A percentile compares a stretch with the other conserved stretches of the same genome.
These are phyloP conservation scores for Melinaea marsaeus DNA, from an alignment of 2,888 invertebrate species.

Conservation along the genomic window DNA sequence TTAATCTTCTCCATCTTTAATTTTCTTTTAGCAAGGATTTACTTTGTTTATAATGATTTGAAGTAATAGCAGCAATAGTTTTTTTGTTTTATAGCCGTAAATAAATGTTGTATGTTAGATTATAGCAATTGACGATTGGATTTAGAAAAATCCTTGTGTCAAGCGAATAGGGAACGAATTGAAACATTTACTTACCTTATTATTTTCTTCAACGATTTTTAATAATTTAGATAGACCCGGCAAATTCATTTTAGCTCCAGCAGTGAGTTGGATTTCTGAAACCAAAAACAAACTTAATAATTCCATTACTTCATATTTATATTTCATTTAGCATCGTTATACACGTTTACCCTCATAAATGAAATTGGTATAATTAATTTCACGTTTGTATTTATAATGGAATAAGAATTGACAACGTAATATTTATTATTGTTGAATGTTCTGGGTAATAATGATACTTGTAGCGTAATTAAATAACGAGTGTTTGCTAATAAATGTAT, in stretches of 20 bases:
- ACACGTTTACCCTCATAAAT: not conserved
- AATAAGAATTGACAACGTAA: constrained; percentile 3
- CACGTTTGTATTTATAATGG: constrained; percentile 2
- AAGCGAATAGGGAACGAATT: not conserved
- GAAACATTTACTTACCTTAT: constrained; percentile 52
- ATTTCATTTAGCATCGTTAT: not conserved
- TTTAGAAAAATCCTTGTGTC: not conserved
- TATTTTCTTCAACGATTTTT: constrained; percentile 77
- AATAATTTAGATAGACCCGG: constrained; percentile 79
- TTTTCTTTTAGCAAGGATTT: too few species aligned
- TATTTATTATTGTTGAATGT: too few species aligned
- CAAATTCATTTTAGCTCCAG: constrained; percentile 73
- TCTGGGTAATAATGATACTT: too few species aligned
- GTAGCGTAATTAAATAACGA: too few species aligned
- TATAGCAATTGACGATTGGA: too few species aligned
- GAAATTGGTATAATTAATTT: constrained; percentile 11
- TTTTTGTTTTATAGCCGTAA: too few species aligned
- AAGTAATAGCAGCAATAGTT: too few species aligned
- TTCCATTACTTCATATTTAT: not conserved
- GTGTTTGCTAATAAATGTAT: too few species aligned
- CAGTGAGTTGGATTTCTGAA: constrained; percentile 58
- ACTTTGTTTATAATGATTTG: too few species aligned
- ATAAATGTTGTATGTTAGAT: too few species aligned
- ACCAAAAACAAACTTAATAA: constrained; percentile 18
- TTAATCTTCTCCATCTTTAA: too few species aligned